A percentile compares a stretch with the other conserved stretches of the same genome.
These are phyloP conservation scores for Pantala flavescens DNA, from an alignment of 1,140 invertebrate species.

Conservation along the genomic window DNA sequence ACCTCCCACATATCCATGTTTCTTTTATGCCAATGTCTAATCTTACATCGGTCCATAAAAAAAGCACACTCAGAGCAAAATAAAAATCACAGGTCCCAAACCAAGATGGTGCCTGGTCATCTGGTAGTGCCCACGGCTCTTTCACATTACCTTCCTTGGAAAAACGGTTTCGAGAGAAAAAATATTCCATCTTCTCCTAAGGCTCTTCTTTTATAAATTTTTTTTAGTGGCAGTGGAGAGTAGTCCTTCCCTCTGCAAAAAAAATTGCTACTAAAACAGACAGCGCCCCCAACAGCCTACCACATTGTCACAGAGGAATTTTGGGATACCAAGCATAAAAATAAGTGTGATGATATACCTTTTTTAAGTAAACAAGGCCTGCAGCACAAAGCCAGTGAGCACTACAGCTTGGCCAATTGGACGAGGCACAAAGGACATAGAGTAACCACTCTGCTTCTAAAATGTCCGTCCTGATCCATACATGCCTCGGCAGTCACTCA, in stretches of 20 bases:
- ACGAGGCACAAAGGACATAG: background rate
- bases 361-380: background rate
- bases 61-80: constrained; percentile 4
- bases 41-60: background rate
- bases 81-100: background rate
- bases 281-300: background rate
- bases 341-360: background rate
- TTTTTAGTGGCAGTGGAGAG: background rate
- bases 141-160: background rate
- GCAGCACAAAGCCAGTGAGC: background rate
- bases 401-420: background rate
- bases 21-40: background rate
- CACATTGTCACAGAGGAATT: background rate
- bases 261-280: background rate
- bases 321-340: background rate
- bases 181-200: background rate
- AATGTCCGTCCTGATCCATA: background rate
- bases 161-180: background rate
- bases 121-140: background rate
- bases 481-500: background rate
- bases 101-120: background rate
- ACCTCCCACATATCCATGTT: background rate
- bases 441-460: background rate
- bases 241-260: constrained; percentile 2
- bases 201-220: background rate